phyloP scores from a whole-genome alignment of 2,113 vertebrate genomes.

The Hyla sarda region DNA sequence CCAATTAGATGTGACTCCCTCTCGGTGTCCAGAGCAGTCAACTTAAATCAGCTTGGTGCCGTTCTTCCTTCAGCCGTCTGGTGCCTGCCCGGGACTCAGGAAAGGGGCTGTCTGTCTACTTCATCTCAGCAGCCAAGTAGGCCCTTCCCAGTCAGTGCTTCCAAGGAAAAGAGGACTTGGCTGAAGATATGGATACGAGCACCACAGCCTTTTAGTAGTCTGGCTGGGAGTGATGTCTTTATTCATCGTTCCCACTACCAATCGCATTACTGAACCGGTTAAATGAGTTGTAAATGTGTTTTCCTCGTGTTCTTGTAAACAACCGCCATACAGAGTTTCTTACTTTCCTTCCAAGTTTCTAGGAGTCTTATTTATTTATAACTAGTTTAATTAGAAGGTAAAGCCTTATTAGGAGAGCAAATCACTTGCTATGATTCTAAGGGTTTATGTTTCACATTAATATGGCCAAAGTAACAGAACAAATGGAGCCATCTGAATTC shows the following conservation, averaged over 20 bases:
- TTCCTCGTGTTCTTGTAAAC: not conserved
- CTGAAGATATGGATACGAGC: constrained; percentile 32
- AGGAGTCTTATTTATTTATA: constrained; percentile 7
- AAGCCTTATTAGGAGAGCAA: not conserved
- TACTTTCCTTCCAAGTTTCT: not conserved
- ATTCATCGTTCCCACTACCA: not conserved
- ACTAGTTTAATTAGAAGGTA: constrained; percentile 7
- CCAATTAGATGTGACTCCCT: constrained; percentile 67
- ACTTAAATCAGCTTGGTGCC: constrained; percentile 74
- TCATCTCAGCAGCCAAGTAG: constrained; percentile 65
- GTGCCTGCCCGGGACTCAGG: constrained; percentile 70
- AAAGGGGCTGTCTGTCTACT: constrained; percentile 71
- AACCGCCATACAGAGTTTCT: not conserved
- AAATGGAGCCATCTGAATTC: not conserved
- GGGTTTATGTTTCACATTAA: not conserved
- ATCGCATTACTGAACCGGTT: not conserved
- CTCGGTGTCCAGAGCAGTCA: constrained; percentile 66
- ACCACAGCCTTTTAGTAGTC: constrained; percentile 19
- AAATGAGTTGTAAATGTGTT: constrained; percentile 11
- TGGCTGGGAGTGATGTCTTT: not conserved
- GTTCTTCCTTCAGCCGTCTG: constrained; percentile 72
- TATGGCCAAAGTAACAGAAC: not conserved
- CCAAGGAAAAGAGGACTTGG: constrained; percentile 69
- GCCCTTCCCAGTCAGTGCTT: constrained; percentile 68
- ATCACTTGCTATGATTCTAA: not conserved